Evolutionary conservation across 2,113 vertebrate genomes (phyloP).

Genomic region (Otocyon megalotis): DNA sequence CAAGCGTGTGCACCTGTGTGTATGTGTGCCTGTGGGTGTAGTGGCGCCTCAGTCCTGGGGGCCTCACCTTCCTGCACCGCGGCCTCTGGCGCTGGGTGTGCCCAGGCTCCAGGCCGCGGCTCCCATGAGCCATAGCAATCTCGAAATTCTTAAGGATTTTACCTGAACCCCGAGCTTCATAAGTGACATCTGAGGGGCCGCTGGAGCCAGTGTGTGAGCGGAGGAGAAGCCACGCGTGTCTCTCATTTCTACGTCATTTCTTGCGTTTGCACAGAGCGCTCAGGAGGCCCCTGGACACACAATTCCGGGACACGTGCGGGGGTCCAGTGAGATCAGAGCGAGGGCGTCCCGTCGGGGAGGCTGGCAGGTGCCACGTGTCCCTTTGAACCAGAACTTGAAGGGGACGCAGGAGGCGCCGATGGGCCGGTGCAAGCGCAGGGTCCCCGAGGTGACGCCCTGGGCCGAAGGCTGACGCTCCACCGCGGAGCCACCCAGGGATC

Average conservation of each 20-base stretch:
- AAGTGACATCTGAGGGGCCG: background rate
- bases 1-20: no score
- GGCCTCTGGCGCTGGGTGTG: background rate
- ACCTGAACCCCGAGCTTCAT: background rate
- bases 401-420: accelerated
- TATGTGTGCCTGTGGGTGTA: background rate
- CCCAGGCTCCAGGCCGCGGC: background rate
- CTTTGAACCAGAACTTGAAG: background rate
- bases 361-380: background rate
- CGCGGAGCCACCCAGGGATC: no score
- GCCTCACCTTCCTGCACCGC: background rate
- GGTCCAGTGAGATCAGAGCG: background rate
- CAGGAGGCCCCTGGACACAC: background rate
- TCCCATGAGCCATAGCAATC: background rate
- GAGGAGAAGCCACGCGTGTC: background rate
- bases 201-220: background rate
- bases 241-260: accelerated
- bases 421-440: no score
- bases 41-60: background rate
- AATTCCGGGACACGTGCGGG: background rate
- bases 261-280: background rate
- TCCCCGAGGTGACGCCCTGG: no score
- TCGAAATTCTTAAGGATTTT: background rate
- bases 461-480: no score
- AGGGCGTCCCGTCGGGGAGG: background rate